These are phyloP conservation scores for Cryptus viduatorius DNA, from an alignment of 2,888 invertebrate species.

Conservation along the genomic window DNA sequence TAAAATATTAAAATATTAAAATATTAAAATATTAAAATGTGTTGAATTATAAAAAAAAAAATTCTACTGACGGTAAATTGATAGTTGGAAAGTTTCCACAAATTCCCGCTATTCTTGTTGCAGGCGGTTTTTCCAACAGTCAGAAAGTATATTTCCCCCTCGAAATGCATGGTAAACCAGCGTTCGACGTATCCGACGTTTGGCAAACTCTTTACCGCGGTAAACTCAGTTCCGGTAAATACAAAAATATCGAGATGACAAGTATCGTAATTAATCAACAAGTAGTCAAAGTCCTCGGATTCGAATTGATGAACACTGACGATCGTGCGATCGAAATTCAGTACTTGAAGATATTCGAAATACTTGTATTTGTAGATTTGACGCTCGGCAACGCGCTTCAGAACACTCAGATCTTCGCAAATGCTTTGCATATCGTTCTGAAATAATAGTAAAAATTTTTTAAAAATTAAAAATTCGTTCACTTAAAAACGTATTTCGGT, in stretches of 20 bases:
- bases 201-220: conserved; percentile 74
- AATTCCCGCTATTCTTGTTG: conserved; percentile 80
- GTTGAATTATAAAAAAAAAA: neutral
- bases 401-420: conserved; percentile 68
- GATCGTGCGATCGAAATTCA: conserved; percentile 78
- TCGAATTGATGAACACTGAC: conserved; percentile 80
- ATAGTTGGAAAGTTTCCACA: conserved; percentile 84
- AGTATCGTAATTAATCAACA: conserved; percentile 83
- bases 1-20: neutral
- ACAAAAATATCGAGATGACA: conserved; percentile 85
- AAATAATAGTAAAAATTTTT: neutral
- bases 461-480: too few species aligned
- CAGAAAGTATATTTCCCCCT: conserved; percentile 82
- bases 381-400: conserved; percentile 75
- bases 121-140: conserved; percentile 79
- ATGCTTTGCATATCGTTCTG: conserved; percentile 69
- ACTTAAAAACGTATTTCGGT: too few species aligned
- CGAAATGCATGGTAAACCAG: conserved; percentile 82
- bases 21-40: neutral
- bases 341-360: conserved; percentile 84
- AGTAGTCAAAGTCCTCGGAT: conserved; percentile 78
- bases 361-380: conserved; percentile 86
- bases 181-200: conserved; percentile 85
- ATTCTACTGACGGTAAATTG: conserved; percentile 78
- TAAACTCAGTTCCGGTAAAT: conserved; percentile 83